A percentile compares a stretch with the other conserved stretches of the same genome.
Conservation (phyloP, 2,797 vertebrate genomes). For the Protosalanx chinensis region DNA sequence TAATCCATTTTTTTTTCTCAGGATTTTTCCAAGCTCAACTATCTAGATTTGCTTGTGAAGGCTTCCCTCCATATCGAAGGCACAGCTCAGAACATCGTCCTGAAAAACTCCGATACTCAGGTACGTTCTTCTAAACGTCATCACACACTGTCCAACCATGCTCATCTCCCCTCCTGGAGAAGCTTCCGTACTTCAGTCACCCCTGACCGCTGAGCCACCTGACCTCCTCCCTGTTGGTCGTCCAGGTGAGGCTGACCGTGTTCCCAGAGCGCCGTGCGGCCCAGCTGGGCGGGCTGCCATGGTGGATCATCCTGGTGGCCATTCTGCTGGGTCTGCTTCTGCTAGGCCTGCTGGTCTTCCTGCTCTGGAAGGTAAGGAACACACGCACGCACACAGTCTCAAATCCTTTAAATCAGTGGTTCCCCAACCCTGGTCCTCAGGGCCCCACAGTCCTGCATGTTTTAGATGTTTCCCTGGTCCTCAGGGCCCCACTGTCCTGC, state of each 20-base stretch:
- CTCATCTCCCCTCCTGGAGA: too few relatives aligned
- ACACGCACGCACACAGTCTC: neutral
- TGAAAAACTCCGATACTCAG: constrained; percentile 77
- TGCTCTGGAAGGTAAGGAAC: constrained; percentile 92
- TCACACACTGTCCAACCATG: neutral
- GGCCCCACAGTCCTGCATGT: too few relatives aligned
- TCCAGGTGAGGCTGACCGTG: constrained; percentile 83
- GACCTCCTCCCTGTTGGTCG: neutral
- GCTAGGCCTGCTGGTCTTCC: constrained; percentile 85
- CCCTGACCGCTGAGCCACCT: too few relatives aligned
- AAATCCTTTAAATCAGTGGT: neutral
- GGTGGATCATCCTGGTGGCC: constrained; percentile 93
- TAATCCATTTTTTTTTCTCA: constrained; percentile 45
- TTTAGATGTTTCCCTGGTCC: too few relatives aligned
- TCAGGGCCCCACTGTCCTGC: too few relatives aligned
- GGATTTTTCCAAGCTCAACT: constrained; percentile 83
- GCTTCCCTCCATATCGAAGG: constrained; percentile 78
- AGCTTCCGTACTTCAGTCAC: too few relatives aligned
- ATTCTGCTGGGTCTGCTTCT: constrained; percentile 87
- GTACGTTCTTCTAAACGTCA: constrained; percentile 54
- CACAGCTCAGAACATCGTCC: constrained; percentile 73
- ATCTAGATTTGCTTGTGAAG: constrained; percentile 80
- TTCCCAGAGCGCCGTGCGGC: constrained; percentile 83
- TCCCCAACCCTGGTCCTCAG: too few relatives aligned
- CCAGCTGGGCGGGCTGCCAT: constrained; percentile 79